phyloP scores from a whole-genome alignment of 2,888 invertebrate genomes.

The Xylophagus ater region DNA sequence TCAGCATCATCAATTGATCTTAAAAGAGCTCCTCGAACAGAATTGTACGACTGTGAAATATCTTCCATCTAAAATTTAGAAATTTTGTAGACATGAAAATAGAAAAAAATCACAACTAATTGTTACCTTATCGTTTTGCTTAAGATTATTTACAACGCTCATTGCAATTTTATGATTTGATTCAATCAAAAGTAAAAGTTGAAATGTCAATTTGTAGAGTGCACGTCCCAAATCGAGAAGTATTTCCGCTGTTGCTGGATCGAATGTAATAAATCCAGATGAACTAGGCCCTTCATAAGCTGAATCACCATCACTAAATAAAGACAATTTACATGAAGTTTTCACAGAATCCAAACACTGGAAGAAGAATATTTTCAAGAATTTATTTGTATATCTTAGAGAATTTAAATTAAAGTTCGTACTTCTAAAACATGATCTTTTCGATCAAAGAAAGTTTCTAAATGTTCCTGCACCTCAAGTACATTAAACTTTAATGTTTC shows the following conservation, averaged over 20 bases:
- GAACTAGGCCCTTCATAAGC: slow-evolving; percentile 34
- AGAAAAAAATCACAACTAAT: not conserved
- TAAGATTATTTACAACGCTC: slow-evolving; percentile 47
- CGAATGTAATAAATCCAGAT: slow-evolving; percentile 36
- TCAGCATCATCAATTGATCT: slow-evolving; percentile 50
- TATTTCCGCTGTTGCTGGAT: slow-evolving; percentile 55
- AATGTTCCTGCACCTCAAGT: slow-evolving; percentile 87
- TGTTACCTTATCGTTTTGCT: slow-evolving; percentile 46
- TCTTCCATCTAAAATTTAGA: slow-evolving; percentile 44
- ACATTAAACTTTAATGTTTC: slow-evolving; percentile 81
- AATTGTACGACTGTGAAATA: slow-evolving; percentile 48
- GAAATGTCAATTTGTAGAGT: slow-evolving; percentile 86
- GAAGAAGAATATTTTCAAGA: slow-evolving; percentile 15
- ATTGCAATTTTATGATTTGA: slow-evolving; percentile 74
- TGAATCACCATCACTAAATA: slow-evolving; percentile 48
- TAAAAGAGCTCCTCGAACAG: slow-evolving; percentile 47
- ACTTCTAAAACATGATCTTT: slow-evolving; percentile 81
- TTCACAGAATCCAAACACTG: slow-evolving; percentile 75
- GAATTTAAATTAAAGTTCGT: slow-evolving; percentile 16
- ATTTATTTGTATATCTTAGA: not conserved
- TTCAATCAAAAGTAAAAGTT: slow-evolving; percentile 78
- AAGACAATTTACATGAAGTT: slow-evolving; percentile 64
- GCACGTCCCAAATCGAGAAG: slow-evolving; percentile 73
- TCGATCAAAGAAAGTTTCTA: slow-evolving; percentile 88
- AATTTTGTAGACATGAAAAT: not conserved